phyloP scores from a whole-genome alignment of 2,888 invertebrate genomes.

The Malachius bipustulatus region DNA sequence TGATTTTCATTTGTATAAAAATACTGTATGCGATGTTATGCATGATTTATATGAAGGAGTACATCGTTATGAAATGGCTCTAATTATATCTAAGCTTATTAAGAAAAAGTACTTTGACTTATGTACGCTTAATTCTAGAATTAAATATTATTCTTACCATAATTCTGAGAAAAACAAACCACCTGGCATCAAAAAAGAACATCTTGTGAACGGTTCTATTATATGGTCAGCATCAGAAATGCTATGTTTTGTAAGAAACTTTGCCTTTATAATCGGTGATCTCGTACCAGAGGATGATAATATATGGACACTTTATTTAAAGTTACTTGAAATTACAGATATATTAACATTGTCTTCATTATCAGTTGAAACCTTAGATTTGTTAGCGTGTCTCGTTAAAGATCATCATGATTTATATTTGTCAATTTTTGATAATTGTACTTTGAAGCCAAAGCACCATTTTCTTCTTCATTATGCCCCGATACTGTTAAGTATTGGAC shows the following conservation, averaged over 20 bases:
- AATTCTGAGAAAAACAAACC: slow-evolving; percentile 13
- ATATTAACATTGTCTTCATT: slow-evolving; percentile 5
- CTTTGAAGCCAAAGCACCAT: slow-evolving; percentile 7
- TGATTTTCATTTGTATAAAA: slow-evolving; percentile 6
- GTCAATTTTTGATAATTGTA: background rate
- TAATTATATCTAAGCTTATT: too few species aligned
- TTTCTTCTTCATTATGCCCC: slow-evolving; percentile 6
- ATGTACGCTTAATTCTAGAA: slow-evolving; percentile 12
- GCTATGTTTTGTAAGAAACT: slow-evolving; percentile 13
- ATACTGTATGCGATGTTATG: slow-evolving; percentile 4
- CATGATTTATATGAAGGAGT: slow-evolving; percentile 7
- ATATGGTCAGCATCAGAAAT: slow-evolving; percentile 15
- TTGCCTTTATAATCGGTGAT: slow-evolving; percentile 13
- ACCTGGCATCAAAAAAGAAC: slow-evolving; percentile 12
- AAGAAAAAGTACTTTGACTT: slow-evolving; percentile 1
- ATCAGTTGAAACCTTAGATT: slow-evolving; percentile 3
- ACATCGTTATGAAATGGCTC: too few species aligned
- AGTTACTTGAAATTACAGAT: slow-evolving; percentile 10
- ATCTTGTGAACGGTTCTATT: slow-evolving; percentile 12
- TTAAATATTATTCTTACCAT: slow-evolving; percentile 13
- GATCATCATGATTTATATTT: slow-evolving; percentile 6
- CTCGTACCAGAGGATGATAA: slow-evolving; percentile 9
- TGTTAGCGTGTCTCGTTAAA: slow-evolving; percentile 4
- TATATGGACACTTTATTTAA: slow-evolving; percentile 14
- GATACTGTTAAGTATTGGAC: slow-evolving; percentile 1